Conservation (phyloP, 2,888 invertebrate genomes). For the Lepidocyrtoides sp. region DNA sequence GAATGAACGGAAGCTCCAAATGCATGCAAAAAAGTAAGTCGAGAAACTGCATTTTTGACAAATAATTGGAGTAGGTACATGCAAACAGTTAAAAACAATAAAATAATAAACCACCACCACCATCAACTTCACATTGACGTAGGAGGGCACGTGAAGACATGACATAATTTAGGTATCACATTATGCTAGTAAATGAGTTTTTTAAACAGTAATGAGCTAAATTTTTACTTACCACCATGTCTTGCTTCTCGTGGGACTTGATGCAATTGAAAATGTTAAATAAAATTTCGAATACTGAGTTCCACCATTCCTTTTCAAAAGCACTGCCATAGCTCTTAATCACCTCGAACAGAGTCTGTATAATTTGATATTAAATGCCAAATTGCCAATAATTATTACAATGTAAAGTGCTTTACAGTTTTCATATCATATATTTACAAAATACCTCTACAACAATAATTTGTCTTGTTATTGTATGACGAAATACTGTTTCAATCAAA, state of each 20-base stretch:
- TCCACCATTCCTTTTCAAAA: slow-evolving; percentile 81
- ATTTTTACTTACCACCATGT: slow-evolving; percentile 71
- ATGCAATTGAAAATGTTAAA: slow-evolving; percentile 77
- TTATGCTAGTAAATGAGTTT: not conserved
- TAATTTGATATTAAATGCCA: not conserved
- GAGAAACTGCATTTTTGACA: slow-evolving; percentile 38
- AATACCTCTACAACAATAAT: not conserved
- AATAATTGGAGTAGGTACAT: not conserved
- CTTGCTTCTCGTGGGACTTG: slow-evolving; percentile 76
- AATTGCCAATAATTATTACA: not conserved
- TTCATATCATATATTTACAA: not conserved
- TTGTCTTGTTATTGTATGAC: not conserved
- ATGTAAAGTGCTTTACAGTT: not conserved
- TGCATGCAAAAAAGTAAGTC: slow-evolving; percentile 19
- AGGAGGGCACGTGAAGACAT: not conserved
- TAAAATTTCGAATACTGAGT: slow-evolving; percentile 78
- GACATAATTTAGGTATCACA: not conserved
- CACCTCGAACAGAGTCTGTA: slow-evolving; percentile 80
- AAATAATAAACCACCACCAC: not conserved
- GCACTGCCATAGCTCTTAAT: slow-evolving; percentile 79
- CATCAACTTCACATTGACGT: not conserved
- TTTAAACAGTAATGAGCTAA: not conserved
- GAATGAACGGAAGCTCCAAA: slow-evolving; percentile 65
- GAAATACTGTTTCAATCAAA: not conserved
- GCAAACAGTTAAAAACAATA: not conserved